Evolutionary conservation across 2,113 vertebrate genomes (phyloP), one percentile per base, ranked within the genome.

Genomic region (Vombatus ursinus): DNA sequence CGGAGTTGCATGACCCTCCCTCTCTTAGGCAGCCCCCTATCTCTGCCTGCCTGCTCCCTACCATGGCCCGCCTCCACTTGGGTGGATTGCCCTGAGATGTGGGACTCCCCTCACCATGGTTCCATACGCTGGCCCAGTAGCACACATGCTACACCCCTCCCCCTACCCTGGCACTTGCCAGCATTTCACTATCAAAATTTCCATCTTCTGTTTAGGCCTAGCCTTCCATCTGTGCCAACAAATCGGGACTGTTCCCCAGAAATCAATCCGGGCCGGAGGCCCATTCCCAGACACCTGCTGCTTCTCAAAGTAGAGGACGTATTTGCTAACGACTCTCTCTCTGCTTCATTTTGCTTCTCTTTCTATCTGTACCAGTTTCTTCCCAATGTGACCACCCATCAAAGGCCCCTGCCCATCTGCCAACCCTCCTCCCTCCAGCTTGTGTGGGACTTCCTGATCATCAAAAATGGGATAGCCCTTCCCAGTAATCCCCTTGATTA

Each of bases 241-340:
- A 90, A 94, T 95, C 95, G 93, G 96, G 94, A 97, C 93, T 89
- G 57, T 95, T 97, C 92, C 93, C 98, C 98, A 97, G 98, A 98
- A 98, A 95, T 48, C 95, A 97, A 97, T 96, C 97, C 96, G 25
- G 26, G 98, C 48, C 0, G 68, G 94, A 96, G 98, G 98, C 98
- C 98, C 90, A 16, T 97, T 98, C 97, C 98, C 97, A 98, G 97
- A 96, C 97, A 98, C 97, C 96, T 97, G 97, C 97, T 97, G 96
- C 96, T 97, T 97, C 97, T 97, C 97, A 96, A 94, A 95, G 98
- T 93, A 53, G n/a, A 0, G 97, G 97, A 96, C 96, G 95, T 92
- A 91, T 97, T 97, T 98, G 96, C 49, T 91, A 94, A 91, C 93
- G 77, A 0, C 57, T 98, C 95, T 96, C 12, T 90, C 95, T 10